phyloP scores from a whole-genome alignment of 1,140 invertebrate genomes.

The Metopolophium dirhodum region DNA sequence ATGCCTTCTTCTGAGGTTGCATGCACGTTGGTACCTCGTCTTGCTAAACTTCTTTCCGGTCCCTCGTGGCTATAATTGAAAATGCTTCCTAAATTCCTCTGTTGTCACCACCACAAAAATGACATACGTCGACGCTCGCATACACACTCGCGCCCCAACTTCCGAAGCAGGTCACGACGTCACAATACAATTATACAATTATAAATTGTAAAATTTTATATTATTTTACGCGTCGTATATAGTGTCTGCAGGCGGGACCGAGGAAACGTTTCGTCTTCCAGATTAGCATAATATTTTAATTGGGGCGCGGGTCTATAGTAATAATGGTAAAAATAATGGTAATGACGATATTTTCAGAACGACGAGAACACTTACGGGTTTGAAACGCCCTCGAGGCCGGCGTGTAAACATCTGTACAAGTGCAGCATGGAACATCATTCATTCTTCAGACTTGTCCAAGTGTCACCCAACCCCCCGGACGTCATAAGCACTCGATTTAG shows the following conservation, averaged over 20 bases:
- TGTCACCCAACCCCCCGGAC: conserved; percentile 73
- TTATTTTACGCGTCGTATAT: not conserved
- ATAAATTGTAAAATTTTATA: not conserved
- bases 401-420: conserved; percentile 98
- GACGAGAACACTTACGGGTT: conserved; percentile 95
- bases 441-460: conserved; percentile 92
- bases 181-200: not conserved
- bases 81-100: no score
- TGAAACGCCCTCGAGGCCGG: conserved; percentile 90
- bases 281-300: conserved; percentile 39
- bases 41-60: not conserved
- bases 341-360: conserved; percentile 69
- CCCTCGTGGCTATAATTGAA: no score
- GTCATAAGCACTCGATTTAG: conserved; percentile 78
- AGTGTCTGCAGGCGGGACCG: no score
- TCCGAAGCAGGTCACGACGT: not conserved
- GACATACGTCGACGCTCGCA: no score
- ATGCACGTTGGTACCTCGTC: no score
- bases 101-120: no score
- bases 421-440: conserved; percentile 98
- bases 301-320: not conserved
- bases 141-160: not conserved
- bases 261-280: not conserved
- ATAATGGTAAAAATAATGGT: not conserved
- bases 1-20: not conserved